Evolutionary conservation across 2,113 vertebrate genomes (phyloP).

Genomic region (Rhinoptilus africanus): DNA sequence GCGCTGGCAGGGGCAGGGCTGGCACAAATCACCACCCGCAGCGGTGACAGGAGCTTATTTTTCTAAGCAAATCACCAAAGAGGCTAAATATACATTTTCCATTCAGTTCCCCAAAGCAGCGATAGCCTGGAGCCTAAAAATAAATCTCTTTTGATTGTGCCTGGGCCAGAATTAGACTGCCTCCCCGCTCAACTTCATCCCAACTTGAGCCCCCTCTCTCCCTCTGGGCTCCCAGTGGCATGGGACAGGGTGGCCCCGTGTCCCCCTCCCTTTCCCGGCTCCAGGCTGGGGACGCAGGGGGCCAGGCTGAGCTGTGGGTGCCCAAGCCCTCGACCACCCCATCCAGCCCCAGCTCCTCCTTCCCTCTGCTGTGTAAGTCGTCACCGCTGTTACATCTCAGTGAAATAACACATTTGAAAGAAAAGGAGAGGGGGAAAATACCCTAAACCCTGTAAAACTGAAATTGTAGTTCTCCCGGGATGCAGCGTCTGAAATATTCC

Average conservation of each 20-base stretch:
- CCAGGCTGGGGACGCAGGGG: not conserved
- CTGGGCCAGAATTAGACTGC: constrained; percentile 28
- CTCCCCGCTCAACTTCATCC: not conserved
- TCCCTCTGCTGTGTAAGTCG: accelerated
- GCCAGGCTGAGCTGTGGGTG: not conserved
- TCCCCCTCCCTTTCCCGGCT: not conserved
- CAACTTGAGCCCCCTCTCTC: not conserved
- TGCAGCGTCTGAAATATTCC: constrained; percentile 62
- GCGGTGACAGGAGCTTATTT: constrained; percentile 5
- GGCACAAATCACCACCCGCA: constrained; percentile 6
- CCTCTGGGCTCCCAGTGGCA: not conserved
- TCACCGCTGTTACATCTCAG: not conserved
- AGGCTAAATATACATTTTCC: constrained; percentile 65
- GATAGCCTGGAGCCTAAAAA: constrained; percentile 57
- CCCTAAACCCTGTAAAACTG: constrained; percentile 45
- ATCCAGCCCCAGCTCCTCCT: not conserved
- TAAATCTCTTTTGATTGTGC: constrained; percentile 41
- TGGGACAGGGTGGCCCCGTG: not conserved
- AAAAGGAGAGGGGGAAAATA: not conserved
- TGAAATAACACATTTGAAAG: constrained; percentile 27
- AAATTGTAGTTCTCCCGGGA: constrained; percentile 57
- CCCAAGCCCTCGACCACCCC: not conserved
- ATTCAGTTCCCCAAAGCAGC: constrained; percentile 48
- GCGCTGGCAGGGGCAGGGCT: not conserved
- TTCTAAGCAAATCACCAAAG: constrained; percentile 46